Base-by-base conservation (phyloP, 2,888 invertebrate species). In the Rosalia funebris region DNA sequence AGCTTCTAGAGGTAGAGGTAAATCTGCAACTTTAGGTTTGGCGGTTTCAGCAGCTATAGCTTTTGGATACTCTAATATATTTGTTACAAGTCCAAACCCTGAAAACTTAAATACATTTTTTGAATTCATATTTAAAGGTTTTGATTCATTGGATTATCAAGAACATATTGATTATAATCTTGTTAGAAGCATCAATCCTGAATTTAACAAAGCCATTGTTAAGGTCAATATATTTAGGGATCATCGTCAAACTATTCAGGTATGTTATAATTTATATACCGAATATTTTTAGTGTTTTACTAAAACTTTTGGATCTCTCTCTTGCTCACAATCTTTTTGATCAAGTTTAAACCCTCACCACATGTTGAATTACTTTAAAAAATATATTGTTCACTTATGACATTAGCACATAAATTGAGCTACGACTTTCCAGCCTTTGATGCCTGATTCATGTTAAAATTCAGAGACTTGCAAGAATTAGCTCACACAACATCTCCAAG, bases 101-200 rank as follows among this genome's bases (percentile, higher is more conserved):
- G 99, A 99, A 82, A 99, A 99, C 84, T 86, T 99, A 77, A 95
- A 93, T 62, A 99, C 99, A 0, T 85, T 99, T 7, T 99, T 99
- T 81, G 95, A 98, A 79, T 99, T 99, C 81, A 87, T 98, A 1
- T 88, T 98, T 55, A 97, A 97, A 85, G 96, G 96, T 0, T 91
- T 98, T 73, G 96, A 98, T 81, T 93, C 92, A 0, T 83, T 99
- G 45, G 90, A 94, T 59, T 98, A 97, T 81, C 91, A 97, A 82
- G 98, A 99, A 79, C 97, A 98, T 78, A 88, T 92, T 12, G 98
- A 99, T 79, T 99, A 97, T 82, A 95, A 93, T 66, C 87, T 98
- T 54, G 89, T 97, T 36, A 91, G 96, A 76, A 98, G 98, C 0
- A 95, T 95, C 0, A 96, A 98, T 83, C 93, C 94, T 0, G 97